These are phyloP conservation scores for Cheilosia urbana DNA, from an alignment of 2,888 invertebrate genomes.

Conservation along the genomic window DNA sequence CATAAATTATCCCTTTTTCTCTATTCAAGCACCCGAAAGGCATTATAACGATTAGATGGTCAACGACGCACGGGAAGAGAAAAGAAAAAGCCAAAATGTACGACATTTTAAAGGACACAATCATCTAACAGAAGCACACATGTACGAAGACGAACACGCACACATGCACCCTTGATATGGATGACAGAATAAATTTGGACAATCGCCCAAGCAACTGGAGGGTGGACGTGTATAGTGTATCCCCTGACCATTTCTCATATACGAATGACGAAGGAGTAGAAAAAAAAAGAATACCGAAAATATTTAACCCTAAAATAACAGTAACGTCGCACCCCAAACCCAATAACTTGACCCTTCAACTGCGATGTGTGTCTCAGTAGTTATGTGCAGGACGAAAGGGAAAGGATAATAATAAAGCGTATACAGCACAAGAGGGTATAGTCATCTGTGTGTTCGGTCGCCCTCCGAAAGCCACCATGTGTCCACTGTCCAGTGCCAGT, in stretches of 20 bases:
- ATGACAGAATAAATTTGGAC: conserved; percentile 60
- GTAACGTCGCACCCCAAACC: conserved; percentile 73
- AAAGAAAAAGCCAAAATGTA: conserved; percentile 53
- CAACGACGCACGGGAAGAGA: conserved; percentile 26
- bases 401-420: conserved; percentile 68
- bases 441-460: conserved; percentile 56
- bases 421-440: conserved; percentile 19
- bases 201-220: conserved; percentile 51
- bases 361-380: conserved; percentile 50
- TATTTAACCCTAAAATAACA: conserved; percentile 76
- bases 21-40: conserved; percentile 56
- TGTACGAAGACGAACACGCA: conserved; percentile 14
- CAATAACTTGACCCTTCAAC: conserved; percentile 74
- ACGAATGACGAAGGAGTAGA: conserved; percentile 50
- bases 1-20: conserved; percentile 71
- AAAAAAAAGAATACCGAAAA: conserved; percentile 48
- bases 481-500: conserved; percentile 62
- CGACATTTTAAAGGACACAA: conserved; percentile 69
- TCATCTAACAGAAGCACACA: background rate
- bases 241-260: conserved; percentile 36
- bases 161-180: conserved; percentile 26
- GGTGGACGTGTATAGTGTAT: conserved; percentile 48
- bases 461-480: conserved; percentile 55
- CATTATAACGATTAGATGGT: conserved; percentile 63
- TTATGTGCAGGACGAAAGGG: conserved; percentile 53